Conservation (phyloP, 2,797 vertebrate genomes). For the Rousettus madagascariensis region DNA sequence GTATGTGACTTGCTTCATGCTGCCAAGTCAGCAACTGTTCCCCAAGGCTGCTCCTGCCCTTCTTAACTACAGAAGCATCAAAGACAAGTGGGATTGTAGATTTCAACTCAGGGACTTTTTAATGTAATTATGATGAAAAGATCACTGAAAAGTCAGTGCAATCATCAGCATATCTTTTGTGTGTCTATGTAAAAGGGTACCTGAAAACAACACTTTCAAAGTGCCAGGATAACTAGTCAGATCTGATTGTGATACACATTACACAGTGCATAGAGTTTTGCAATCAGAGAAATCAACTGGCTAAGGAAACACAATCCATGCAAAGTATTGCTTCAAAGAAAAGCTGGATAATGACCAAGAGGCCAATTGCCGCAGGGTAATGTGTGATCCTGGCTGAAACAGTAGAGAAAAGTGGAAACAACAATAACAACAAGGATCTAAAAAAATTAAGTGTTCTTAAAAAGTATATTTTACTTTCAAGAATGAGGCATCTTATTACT, state of each 20-base stretch:
- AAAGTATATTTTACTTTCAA: constrained; percentile 44
- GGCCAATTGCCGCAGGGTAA: background rate
- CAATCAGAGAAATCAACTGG: background rate
- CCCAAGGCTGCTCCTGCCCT: constrained; percentile 31
- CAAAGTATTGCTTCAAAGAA: background rate
- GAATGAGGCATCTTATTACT: background rate
- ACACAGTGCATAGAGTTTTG: background rate
- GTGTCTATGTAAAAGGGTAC: background rate
- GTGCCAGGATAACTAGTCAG: background rate
- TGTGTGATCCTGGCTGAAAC: background rate
- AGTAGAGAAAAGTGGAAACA: constrained; percentile 19
- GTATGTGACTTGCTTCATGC: background rate
- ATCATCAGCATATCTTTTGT: constrained; percentile 34
- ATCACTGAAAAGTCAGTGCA: constrained; percentile 31
- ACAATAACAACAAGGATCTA: background rate
- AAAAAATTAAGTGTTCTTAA: background rate
- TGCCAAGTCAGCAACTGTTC: constrained; percentile 22
- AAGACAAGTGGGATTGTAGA: background rate
- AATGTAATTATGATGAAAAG: constrained; percentile 45
- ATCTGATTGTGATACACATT: background rate
- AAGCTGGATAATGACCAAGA: background rate
- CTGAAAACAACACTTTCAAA: constrained; percentile 12
- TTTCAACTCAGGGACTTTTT: background rate
- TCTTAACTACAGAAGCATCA: constrained; percentile 55
- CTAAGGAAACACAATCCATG: background rate